Evolutionary conservation across 2,797 vertebrate genomes (phyloP), one percentile per base, ranked within the genome.

Genomic region (Crocodylus rhombifer): DNA sequence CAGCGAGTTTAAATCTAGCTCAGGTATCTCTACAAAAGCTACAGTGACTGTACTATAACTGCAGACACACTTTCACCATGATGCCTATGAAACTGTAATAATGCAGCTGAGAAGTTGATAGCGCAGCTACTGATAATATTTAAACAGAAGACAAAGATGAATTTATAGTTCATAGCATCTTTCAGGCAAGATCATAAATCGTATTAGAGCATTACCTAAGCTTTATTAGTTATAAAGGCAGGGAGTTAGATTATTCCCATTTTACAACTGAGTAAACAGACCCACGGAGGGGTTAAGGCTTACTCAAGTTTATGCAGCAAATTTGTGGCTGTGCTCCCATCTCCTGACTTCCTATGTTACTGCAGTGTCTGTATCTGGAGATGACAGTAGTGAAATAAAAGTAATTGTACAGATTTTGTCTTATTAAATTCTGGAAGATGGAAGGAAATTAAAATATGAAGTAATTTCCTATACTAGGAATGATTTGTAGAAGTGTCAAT

Each of bases 161-260:
- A 51, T 42, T 89, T 86, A 73, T 67, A 71, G 18, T 25, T 25
- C 1, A 0, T 87, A 80, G 14, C 51, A 71, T 1, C n/a, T 79
- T 85, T 21, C 57, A 77, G 36, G 56, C 17, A 63, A 84, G 86
- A 13, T 14, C 67, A n/a, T 36, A 28, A 60, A 80, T n/a, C 55
- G n/a, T 26, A 16, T 1, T 0, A 15, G 28, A 80, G 79, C 1
- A 1, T 28, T 51, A 71, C 58, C 17, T 1, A 0, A 28, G 58
- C 21, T 26, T 85, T 36, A 65, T 83, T 65, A 69, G 56, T 56
- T 65, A 3, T 58, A 87, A 81, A 36, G 36, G 26, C 30, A 55
- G 14, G 64, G 88, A 73, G 17, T 84, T 84, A 1, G 0, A 9
- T 86, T 65, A 33, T 65, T 84, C 30, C 74, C 36, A 5, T 67